A percentile compares a stretch with the other conserved stretches of the same genome.
Evolutionary conservation across 2,888 invertebrate genomes (phyloP).

Genomic region (Girardia tigrina): DNA sequence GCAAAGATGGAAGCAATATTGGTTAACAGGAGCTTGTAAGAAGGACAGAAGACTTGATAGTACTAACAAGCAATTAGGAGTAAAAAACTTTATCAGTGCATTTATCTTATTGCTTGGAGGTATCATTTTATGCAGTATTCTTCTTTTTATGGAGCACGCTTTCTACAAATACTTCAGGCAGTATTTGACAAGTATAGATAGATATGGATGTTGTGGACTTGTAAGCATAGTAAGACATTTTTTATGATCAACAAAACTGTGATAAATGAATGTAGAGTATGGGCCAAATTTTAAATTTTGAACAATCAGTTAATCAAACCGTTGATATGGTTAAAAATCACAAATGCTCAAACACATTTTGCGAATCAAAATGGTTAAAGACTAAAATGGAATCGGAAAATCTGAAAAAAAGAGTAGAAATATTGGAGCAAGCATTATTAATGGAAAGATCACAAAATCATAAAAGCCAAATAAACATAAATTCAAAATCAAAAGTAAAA

Average conservation of each 20-base stretch:
- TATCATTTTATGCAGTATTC: constrained; percentile 9
- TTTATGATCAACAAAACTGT: neutral
- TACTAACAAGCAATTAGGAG: constrained; percentile 20
- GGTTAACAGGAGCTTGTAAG: constrained; percentile 25
- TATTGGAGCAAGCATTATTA: constrained; percentile 16
- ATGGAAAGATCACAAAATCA: neutral
- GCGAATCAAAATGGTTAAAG: constrained; percentile 61
- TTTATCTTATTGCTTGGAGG: constrained; percentile 21
- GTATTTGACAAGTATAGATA: neutral
- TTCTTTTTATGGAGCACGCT: constrained; percentile 21
- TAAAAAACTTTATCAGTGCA: constrained; percentile 29
- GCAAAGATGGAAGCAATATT: constrained; percentile 25
- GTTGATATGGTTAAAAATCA: constrained; percentile 64
- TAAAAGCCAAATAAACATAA: no score
- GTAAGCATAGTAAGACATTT: constrained; percentile 24
- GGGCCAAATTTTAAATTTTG: constrained; percentile 67
- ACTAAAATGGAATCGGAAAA: constrained; percentile 71
- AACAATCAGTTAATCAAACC: constrained; percentile 66
- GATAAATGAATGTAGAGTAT: constrained; percentile 52
- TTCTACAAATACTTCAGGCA: neutral
- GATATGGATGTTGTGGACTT: constrained; percentile 24
- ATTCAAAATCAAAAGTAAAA: no score
- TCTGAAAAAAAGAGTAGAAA: constrained; percentile 21
- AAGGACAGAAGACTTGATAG: neutral
- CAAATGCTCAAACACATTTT: constrained; percentile 59